phyloP scores from a whole-genome alignment of 2,888 invertebrate genomes.

The Hirudinaria manillensis region DNA sequence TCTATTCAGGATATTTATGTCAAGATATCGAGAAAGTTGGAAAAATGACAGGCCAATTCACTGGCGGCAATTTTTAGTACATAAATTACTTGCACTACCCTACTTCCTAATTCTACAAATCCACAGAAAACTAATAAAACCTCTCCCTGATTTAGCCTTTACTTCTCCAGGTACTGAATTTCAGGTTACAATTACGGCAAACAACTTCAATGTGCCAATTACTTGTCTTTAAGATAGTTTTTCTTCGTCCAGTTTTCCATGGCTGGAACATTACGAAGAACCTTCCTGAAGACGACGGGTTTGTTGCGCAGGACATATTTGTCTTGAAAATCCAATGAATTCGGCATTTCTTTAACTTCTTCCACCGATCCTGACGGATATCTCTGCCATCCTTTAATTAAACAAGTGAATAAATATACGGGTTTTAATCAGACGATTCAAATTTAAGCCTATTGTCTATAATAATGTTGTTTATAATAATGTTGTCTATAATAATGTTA shows the following conservation, averaged over 20 bases:
- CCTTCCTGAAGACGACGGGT: slow-evolving; percentile 47
- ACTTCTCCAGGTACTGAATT: no score
- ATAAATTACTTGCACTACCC: no score
- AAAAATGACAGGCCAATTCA: no score
- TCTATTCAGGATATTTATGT: slow-evolving; percentile 34
- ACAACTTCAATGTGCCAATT: background rate
- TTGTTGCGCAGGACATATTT: slow-evolving; percentile 43
- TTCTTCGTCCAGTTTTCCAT: slow-evolving; percentile 47
- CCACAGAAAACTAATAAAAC: background rate
- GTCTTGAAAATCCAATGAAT: slow-evolving; percentile 45
- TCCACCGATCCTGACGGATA: slow-evolving; percentile 46
- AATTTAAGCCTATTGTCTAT: no score
- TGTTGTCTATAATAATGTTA: no score
- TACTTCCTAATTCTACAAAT: no score
- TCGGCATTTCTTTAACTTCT: slow-evolving; percentile 43
- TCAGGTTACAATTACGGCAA: background rate
- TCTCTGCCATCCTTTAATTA: slow-evolving; percentile 47
- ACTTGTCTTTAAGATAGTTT: slow-evolving; percentile 45
- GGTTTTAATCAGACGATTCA: no score
- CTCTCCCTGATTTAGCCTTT: no score
- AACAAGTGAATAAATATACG: background rate
- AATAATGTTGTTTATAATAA: no score
- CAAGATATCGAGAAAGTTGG: no score
- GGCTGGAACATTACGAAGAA: slow-evolving; percentile 44
- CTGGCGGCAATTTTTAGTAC: no score